Evolutionary conservation across 2,113 vertebrate species (phyloP), one percentile per base, ranked within the genome.

Genomic region (Choloepus hoffmanni): DNA sequence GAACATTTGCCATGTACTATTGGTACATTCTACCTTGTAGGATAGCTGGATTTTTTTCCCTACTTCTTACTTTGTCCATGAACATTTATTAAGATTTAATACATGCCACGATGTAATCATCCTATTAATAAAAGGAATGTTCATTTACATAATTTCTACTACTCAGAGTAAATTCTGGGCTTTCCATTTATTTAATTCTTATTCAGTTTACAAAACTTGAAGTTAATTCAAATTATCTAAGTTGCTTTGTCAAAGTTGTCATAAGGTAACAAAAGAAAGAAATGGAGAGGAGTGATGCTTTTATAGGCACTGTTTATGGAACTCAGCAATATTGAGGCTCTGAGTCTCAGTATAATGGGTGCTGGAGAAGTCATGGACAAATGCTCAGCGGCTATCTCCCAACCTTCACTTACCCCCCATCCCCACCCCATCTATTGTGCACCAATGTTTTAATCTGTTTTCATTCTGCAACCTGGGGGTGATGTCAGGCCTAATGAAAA

Each of bases 141-240:
- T 19, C 60, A 79, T 43, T 73, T 78, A 72, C 76, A 73, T 43
- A 84, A 90, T 76, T 36, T 3, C 8, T 78, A 84, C 68, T 68
- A 65, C 14, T 72, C 30, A 70, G 4, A 53, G 40, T n/a, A 93
- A 95, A 74, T 65, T 65, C 15, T 89, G 89, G 12, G 9, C 36
- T 95, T 86, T 19, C 40, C 45, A 24, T 76, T 93, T 77, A 91
- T 58, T 65, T 88, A 77, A 53, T 63, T 84, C 26, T 23, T 84
- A n/a, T 55, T 68, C 2, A 23, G 36, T 33, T 93, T 65, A 79
- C 2, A 91, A 85, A 94, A 72, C 9, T 15, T 77, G 33, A 93
- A 76, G 30, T 74, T 85, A 89, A 90, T 21, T 68, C 28, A 60
- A 83, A 94, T 40, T 67, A 86, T 16, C 9, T 68, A 40, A 74